Evolutionary conservation across 2,113 vertebrate species (phyloP).

Genomic region (Brachyhypopomus gauderio): DNA sequence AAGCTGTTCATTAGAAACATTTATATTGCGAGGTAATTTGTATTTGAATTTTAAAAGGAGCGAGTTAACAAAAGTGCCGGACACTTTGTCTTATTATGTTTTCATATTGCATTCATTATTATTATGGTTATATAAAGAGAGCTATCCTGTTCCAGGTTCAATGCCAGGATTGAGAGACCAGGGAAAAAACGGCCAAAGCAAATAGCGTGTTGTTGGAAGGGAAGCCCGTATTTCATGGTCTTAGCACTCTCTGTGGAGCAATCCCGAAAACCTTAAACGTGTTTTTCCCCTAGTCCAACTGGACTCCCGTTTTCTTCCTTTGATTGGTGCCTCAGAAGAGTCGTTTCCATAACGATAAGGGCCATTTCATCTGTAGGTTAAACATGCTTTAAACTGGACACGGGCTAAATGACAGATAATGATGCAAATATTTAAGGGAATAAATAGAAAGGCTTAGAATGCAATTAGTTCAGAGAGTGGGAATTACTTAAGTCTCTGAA

Average conservation of each 20-base stretch:
- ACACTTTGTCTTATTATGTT: conserved; percentile 49
- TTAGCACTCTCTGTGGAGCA: conserved; percentile 46
- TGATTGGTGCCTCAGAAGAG: conserved; percentile 36
- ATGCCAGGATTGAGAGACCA: conserved; percentile 45
- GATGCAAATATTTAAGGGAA: conserved; percentile 38
- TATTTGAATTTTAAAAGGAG: conserved; percentile 5
- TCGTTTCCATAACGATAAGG: conserved; percentile 34
- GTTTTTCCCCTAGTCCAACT: conserved; percentile 22
- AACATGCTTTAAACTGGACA: conserved; percentile 32
- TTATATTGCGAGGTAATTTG: conserved; percentile 43
- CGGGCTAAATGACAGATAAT: conserved; percentile 27
- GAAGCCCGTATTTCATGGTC: conserved; percentile 45
- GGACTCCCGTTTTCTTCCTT: conserved; percentile 42
- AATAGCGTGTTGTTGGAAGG: conserved; percentile 51
- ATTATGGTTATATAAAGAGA: conserved; percentile 55
- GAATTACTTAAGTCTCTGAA: conserved; percentile 4
- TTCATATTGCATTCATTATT: conserved; percentile 50
- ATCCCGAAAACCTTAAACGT: conserved; percentile 40
- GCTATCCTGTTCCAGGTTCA: conserved; percentile 42
- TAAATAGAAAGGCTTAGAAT: conserved; percentile 18
- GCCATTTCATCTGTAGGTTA: conserved; percentile 45
- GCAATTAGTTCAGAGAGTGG: conserved; percentile 3
- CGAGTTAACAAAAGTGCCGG: conserved; percentile 5
- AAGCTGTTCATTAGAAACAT: conserved; percentile 48
- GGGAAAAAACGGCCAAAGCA: conserved; percentile 44